A percentile compares a stretch with the other conserved stretches of the same genome.
Conservation (phyloP, 2,888 invertebrate species). For the Acleris emargana region DNA sequence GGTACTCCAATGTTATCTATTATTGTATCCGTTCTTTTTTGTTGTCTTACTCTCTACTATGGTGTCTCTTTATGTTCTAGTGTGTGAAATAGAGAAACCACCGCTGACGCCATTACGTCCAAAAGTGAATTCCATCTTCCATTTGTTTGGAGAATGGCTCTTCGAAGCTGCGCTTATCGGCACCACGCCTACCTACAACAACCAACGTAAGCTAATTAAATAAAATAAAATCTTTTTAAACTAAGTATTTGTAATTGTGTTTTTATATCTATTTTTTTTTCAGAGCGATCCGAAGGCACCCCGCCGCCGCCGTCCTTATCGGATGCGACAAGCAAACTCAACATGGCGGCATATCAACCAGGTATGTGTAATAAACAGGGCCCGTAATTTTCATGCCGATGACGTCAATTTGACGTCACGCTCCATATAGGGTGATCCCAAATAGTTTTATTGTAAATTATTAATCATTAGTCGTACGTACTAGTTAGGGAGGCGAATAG, state of each 20-base stretch:
- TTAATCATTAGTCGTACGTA: no score
- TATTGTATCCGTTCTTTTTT: background rate
- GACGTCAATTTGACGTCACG: no score
- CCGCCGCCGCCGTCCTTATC: conserved; percentile 85
- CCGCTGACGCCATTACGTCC: conserved; percentile 91
- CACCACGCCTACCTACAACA: conserved; percentile 71
- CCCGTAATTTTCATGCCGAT: no score
- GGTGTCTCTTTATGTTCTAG: conserved; percentile 61
- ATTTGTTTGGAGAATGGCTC: conserved; percentile 98
- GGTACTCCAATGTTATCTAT: conserved; percentile 4
- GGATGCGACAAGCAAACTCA: conserved; percentile 87
- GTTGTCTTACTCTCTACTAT: background rate
- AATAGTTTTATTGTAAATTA: no score
- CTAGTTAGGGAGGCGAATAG: no score
- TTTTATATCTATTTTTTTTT: conserved; percentile 33
- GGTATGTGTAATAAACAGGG: conserved; percentile 71
- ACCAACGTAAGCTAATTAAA: conserved; percentile 60
- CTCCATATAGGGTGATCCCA: no score
- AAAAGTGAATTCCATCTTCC: conserved; percentile 97
- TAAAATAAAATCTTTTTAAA: conserved; percentile 3
- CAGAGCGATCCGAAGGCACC: conserved; percentile 73
- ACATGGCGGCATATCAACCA: conserved; percentile 91
- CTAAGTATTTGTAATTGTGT: background rate
- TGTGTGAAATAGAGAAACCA: conserved; percentile 84
- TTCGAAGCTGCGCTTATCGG: conserved; percentile 98